Evolutionary conservation across 2,888 invertebrate species (phyloP), one percentile per base, ranked within the genome.

Genomic region (Mythimna albipuncta): DNA sequence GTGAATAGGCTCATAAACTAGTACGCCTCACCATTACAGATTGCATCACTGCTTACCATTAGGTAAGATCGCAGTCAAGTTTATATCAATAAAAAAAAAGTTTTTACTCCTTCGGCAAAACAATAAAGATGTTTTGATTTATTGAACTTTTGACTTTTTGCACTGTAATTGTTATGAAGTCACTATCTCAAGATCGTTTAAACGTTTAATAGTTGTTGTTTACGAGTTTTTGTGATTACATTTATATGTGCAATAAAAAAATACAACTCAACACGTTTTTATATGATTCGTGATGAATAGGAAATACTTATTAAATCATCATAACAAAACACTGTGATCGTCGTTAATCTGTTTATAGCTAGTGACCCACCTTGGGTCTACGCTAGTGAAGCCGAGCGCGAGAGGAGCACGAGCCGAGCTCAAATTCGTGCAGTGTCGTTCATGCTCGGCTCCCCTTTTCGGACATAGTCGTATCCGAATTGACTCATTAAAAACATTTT

Each of bases 191-290:
- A 38, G 19, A 59, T 35, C 10, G 26, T 58, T 72, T 54, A 50
- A 11, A 62, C 21, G 3, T 64, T 26, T 52, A 54, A 2, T 75
- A 10, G 26, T 16, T 9, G 38, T 50, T 71, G 26, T 74, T 41
- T 21, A 41, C 1, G 21, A 69, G 32, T 26, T 11, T 44, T 52
- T 44, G 11, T n/a, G 52, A 52, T 63, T 41, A 38, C 16, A 52
- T 63, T 13, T 38, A 58, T 26, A 26, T 44, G 1, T 44, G 16
- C 47, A 59, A 69, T 64, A 61, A 67, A 64, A 63, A 21, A 41
- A 72, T 54, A 58, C n/a, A 64, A 61, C 3, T 16, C 7, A 47
- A 58, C 63, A 77, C 57, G 78, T 58, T 63, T 72, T 47, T 57
- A 32, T 10, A 21, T 26, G 6, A 66, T 10, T 47, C 47, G 19